Conservation (phyloP, 2,888 invertebrate species). For the Acanthoscelides obtectus region DNA sequence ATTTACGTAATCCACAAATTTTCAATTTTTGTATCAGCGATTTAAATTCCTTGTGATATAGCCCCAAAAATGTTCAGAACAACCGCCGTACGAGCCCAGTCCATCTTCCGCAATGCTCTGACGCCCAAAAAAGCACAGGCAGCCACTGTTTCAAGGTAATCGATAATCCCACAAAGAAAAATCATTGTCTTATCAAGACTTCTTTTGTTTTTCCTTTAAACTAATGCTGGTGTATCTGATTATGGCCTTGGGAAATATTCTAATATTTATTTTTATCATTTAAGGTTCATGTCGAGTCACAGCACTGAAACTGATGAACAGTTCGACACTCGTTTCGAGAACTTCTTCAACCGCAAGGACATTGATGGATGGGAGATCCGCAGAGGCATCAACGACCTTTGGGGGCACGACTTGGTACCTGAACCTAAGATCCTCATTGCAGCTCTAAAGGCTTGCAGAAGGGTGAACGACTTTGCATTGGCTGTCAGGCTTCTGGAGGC, state of each 20-base stretch:
- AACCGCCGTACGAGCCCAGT: slow-evolving; percentile 46
- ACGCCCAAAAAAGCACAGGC: slow-evolving; percentile 29
- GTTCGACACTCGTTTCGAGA: slow-evolving; percentile 76
- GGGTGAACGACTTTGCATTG: slow-evolving; percentile 90
- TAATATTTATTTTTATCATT: neutral
- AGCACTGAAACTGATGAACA: slow-evolving; percentile 75
- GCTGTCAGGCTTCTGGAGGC: slow-evolving; percentile 91
- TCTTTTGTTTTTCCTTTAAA: neutral
- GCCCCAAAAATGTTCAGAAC: slow-evolving; percentile 50
- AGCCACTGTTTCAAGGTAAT: slow-evolving; percentile 25
- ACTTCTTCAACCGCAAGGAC: slow-evolving; percentile 78
- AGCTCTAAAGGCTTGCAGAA: slow-evolving; percentile 84
- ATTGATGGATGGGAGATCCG: slow-evolving; percentile 95
- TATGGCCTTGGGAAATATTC: no score
- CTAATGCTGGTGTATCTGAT: neutral
- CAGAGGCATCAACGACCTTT: slow-evolving; percentile 84
- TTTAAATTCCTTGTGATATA: neutral
- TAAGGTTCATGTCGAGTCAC: slow-evolving; percentile 40
- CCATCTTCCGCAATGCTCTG: slow-evolving; percentile 40
- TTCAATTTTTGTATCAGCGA: neutral
- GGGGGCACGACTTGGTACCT: slow-evolving; percentile 87
- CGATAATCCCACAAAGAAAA: neutral
- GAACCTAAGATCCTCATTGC: slow-evolving; percentile 86
- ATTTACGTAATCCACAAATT: neutral
- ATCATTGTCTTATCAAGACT: neutral